These are phyloP conservation scores for Caprella mutica DNA, from an alignment of 2,888 invertebrate species.

Conservation along the genomic window DNA sequence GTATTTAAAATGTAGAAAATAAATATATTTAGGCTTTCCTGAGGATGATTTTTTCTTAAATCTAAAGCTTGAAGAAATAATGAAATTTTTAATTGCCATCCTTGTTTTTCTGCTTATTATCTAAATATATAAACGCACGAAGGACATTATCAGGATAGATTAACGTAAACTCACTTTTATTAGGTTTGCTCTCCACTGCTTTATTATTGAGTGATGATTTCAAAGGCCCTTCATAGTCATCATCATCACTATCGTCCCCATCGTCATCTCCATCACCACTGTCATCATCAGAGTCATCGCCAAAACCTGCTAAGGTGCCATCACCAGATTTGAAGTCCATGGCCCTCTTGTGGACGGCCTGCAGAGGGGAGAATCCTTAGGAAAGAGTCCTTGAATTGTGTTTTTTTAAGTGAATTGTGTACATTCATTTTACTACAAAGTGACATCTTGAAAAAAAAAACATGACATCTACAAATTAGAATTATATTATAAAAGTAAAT, in stretches of 20 bases:
- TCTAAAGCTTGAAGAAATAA: no score
- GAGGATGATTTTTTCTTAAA: no score
- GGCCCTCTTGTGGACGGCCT: constrained; percentile 22
- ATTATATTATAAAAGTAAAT: not conserved
- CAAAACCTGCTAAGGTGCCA: constrained; percentile 10
- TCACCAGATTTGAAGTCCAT: constrained; percentile 14
- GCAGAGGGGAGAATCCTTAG: not conserved
- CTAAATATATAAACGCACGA: no score
- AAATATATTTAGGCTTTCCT: no score
- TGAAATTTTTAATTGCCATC: no score
- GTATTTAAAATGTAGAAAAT: no score
- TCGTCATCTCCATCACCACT: constrained; percentile 31
- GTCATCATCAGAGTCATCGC: constrained; percentile 25
- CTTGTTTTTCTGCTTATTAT: no score
- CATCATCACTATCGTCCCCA: constrained; percentile 33
- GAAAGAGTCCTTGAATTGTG: not conserved
- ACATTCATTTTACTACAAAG: not conserved
- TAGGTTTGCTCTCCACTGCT: not conserved
- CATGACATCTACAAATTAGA: not conserved
- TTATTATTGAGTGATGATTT: constrained; percentile 11
- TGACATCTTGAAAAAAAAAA: not conserved
- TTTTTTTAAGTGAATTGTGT: no score
- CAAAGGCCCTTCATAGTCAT: constrained; percentile 23
- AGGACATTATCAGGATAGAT: no score
- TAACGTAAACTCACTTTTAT: no score